These are phyloP conservation scores for Dynastes tityus DNA, from an alignment of 2,888 invertebrate species.

Conservation along the genomic window DNA sequence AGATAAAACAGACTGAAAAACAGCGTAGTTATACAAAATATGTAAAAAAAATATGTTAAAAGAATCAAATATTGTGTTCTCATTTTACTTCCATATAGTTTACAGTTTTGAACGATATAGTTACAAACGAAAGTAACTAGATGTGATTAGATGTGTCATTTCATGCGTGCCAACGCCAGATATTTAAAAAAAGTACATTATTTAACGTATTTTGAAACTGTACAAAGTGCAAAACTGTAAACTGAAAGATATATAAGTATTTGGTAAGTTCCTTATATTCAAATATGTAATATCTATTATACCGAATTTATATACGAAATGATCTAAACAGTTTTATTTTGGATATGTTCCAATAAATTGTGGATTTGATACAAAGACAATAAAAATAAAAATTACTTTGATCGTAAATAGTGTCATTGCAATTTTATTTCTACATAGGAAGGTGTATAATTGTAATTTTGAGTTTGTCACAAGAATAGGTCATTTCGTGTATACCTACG, in stretches of 20 bases:
- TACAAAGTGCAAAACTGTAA: constrained; percentile 1
- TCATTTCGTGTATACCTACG: not conserved
- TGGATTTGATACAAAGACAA: constrained; percentile 7
- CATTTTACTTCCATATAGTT: constrained; percentile 5
- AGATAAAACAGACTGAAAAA: constrained; percentile 15
- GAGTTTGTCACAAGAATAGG: not conserved
- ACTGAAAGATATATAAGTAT: not conserved
- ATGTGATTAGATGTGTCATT: not conserved
- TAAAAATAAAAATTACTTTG: not conserved
- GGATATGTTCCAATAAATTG: not conserved
- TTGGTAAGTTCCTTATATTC: constrained; percentile 2
- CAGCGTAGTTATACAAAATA: not conserved
- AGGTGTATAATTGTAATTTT: not conserved
- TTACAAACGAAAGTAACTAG: constrained; percentile 3
- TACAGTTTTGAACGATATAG: constrained; percentile 3
- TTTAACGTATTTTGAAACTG: no score
- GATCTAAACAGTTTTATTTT: not conserved
- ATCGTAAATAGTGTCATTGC: not conserved
- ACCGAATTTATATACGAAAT: constrained; percentile 1
- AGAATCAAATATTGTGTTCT: constrained; percentile 25
- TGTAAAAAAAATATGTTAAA: not conserved
- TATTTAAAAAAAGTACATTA: no score
- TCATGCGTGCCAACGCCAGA: not conserved
- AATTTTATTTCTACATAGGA: no score
- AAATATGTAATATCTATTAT: not conserved